Base-by-base conservation (phyloP, 1,140 invertebrate species). In the Episyrphus balteatus region DNA sequence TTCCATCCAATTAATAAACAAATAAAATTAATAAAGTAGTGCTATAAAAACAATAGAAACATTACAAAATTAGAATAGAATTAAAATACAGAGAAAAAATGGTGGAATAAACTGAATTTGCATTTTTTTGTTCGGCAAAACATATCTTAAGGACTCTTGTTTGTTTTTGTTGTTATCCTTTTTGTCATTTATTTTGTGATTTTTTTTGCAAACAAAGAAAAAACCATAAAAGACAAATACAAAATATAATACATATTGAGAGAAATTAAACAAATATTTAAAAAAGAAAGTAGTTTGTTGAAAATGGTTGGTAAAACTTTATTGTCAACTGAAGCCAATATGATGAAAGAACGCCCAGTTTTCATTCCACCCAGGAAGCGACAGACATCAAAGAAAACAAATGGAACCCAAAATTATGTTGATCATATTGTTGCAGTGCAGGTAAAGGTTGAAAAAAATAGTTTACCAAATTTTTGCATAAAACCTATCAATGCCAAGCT, bases 401-500 rank as follows among this genome's bases (percentile, higher is more conserved):
- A 67, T 52, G 51, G 59, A 5, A 55, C 65, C 47, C 63, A 70
- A 34, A 73, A 72, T 50, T 75, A 77, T 68, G 76, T 77, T 14
- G 76, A 78, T 52, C 76, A 78, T 51, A 76, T 78, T 49, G 76
- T 77, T 47, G 71, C 68, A 57, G 71, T 77, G 42, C 75, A 78
- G 69, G 76, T 78, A 53, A 50, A 41, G n/a, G 3, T 36, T n/a
- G n/a, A n/a, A n/a, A n/a, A n/a, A n/a, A n/a, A n/a, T n/a, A n/a
- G n/a, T n/a, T n/a, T n/a, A n/a, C n/a, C n/a, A n/a, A n/a, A n/a
- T n/a, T n/a, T n/a, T n/a, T n/a, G n/a, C n/a, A n/a, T n/a, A n/a
- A n/a, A n/a, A n/a, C n/a, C n/a, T n/a, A n/a, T n/a, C 15, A 43
- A 26, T 11, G 6, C 3, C 42, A 31, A 32, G 21, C 21, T 18